Base-by-base conservation (phyloP, 2,888 invertebrate genomes). In the Eristalis arbustorum region DNA sequence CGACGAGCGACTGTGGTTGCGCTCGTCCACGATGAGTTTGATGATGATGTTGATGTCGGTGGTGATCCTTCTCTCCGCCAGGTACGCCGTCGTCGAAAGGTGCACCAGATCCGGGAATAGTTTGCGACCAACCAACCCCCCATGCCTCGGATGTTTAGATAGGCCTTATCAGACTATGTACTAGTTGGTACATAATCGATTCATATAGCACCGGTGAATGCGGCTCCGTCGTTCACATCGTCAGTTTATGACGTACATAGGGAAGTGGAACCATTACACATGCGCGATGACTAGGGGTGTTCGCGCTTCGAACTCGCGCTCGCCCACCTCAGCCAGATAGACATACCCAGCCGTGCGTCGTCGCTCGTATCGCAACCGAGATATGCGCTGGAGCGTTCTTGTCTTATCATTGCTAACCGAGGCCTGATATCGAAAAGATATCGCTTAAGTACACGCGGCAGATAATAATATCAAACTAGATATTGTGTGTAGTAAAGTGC, bases 351-450 rank as follows among this genome's bases (percentile, higher is more conserved):
- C 42, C 69, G 25, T 25, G 25, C 25, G 25, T 57, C 64, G 31
- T 25, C 61, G 57, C 42, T 62, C 69, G 67, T 85, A 85, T 81
- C 83, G 78, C 78, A 83, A 56, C 66, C 71, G 67, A 87, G 87
- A 87, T 87, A 87, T 87, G 87, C 87, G 31, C 31, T 31, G 75
- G 78, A 83, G 79, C 74, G 69, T 79, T 82, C 87, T 82, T 88
- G 67, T 83, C 84, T 89, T 89, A 89, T 89, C 89, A 89, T 88
- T 88, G 57, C 74, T 69, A 87, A 88, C 89, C 88, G 88, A 88
- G 84, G 85, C 75, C 71, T 89, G 88, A 89, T 89, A 89, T 89
- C 89, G 88, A 59, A 88, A 88, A 89, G 89, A 89, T 89, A 89
- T 88, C 88, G 84, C 74, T 78, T 88, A 88, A 88, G 88, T 88